Evolutionary conservation across 2,888 invertebrate genomes (phyloP), one percentile per base, ranked within the genome.

Genomic region (Electrophaes corylata): DNA sequence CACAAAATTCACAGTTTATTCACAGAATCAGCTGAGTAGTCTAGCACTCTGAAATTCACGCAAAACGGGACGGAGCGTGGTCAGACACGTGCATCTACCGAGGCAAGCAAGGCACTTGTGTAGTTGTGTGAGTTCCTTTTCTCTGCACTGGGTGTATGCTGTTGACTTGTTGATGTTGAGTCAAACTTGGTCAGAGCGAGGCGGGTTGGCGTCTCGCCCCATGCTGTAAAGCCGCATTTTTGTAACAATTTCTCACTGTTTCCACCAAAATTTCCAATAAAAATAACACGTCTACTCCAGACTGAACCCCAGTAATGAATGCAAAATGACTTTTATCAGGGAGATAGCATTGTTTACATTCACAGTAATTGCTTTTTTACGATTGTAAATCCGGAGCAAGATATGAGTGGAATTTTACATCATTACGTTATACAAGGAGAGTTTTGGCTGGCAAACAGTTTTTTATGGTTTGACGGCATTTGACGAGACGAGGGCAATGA

Each of bases 181-280:
- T 20, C 61, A 62, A 61, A 61, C 65, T 51, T 55, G 57, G 12
- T 49, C 53, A 62, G 55, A 56, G 58, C 62, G 82, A 83, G 78
- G 82, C 84, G 87, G 76, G 84, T 81, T 79, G 78, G 60, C 72
- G 79, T 76, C 87, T 79, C 88, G 89, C 87, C 89, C 83, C 86
- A 71, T 68, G 26, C 75, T 69, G 66, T 64, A 60, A 64, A 76
- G 74, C 86, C 88, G 88, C 90, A 89, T 91, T 87, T 88, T 88
- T 75, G 41, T 35, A 68, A 62, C 72, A 69, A 70, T 14, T 39
- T 31, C 39, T 65, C 65, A 60, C 65, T 64, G 63, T 64, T 70
- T 50, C 57, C 56, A 61, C 67, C 58, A 68, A 62, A 66, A 8
- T 62, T 70, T 49, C 56, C 55, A 60, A 65, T 56, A 67, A 62